These are phyloP conservation scores for Trichomalopsis sarcophagae DNA, from an alignment of 1,140 invertebrate species.

Conservation along the genomic window DNA sequence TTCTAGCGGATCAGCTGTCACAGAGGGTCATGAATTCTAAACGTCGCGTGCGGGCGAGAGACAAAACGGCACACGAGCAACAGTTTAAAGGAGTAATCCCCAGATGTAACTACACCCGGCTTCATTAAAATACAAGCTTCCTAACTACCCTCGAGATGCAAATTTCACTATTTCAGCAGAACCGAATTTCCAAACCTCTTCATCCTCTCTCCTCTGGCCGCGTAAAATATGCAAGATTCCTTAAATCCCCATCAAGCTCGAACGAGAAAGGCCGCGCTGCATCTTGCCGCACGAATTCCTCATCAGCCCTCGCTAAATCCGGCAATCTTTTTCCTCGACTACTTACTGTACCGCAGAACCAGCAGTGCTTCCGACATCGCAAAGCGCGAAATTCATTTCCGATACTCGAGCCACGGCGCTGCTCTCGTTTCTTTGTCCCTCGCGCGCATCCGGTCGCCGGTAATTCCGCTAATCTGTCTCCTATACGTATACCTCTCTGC, in stretches of 20 bases:
- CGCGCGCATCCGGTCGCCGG: background rate
- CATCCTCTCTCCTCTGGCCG: background rate
- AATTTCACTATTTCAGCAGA: background rate
- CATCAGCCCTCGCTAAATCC: background rate
- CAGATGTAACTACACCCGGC: background rate
- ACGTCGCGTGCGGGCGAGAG: no score
- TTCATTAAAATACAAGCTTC: conserved; percentile 10
- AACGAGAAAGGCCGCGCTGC: no score
- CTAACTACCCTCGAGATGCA: background rate
- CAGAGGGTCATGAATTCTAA: background rate
- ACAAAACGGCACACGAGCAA: background rate
- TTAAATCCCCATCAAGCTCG: background rate
- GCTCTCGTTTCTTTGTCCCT: background rate
- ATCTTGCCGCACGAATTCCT: background rate
- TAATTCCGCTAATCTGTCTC: conserved; percentile 15
- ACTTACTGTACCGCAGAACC: background rate
- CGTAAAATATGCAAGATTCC: background rate
- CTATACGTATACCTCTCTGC: background rate
- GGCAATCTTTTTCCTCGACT: background rate
- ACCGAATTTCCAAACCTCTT: conserved; percentile 9
- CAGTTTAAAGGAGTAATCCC: background rate
- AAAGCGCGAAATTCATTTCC: conserved; percentile 2
- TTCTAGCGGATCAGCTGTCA: background rate
- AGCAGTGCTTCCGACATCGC: background rate
- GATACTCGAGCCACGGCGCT: background rate